A percentile compares a stretch with the other conserved stretches of the same genome.
Evolutionary conservation across 2,888 invertebrate species (phyloP).

Genomic region (Drosophila kanekoi): DNA sequence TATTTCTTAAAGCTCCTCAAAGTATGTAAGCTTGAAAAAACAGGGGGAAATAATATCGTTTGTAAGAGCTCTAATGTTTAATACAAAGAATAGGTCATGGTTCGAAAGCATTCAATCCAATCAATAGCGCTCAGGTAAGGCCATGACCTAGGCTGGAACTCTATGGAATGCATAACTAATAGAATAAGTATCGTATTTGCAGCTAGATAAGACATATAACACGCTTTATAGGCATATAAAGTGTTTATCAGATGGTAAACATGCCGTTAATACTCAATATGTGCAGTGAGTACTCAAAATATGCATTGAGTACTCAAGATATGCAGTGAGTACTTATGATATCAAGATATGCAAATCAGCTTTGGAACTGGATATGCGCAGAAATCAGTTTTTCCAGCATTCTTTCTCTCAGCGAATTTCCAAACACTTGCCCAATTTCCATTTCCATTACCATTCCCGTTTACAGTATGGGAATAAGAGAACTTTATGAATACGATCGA

Average conservation of each 20-base stretch:
- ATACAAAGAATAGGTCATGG: slow-evolving; percentile 21
- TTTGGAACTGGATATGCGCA: too few relatives aligned
- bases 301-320: too few relatives aligned
- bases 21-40: background rate
- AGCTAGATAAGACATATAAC: background rate
- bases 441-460: too few relatives aligned
- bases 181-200: background rate
- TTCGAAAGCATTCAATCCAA: background rate
- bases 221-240: background rate
- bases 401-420: too few relatives aligned
- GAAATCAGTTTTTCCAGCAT: too few relatives aligned
- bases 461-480: background rate
- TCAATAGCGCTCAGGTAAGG: background rate
- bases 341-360: too few relatives aligned
- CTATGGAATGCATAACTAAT: background rate
- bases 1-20: background rate
- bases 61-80: background rate
- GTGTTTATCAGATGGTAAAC: background rate
- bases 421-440: too few relatives aligned
- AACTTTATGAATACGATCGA: too few relatives aligned
- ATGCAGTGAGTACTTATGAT: too few relatives aligned
- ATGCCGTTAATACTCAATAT: too few relatives aligned
- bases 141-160: background rate
- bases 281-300: too few relatives aligned
- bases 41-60: background rate